phyloP scores from a whole-genome alignment of 2,797 vertebrate species.

The Sebastes elongatus region DNA sequence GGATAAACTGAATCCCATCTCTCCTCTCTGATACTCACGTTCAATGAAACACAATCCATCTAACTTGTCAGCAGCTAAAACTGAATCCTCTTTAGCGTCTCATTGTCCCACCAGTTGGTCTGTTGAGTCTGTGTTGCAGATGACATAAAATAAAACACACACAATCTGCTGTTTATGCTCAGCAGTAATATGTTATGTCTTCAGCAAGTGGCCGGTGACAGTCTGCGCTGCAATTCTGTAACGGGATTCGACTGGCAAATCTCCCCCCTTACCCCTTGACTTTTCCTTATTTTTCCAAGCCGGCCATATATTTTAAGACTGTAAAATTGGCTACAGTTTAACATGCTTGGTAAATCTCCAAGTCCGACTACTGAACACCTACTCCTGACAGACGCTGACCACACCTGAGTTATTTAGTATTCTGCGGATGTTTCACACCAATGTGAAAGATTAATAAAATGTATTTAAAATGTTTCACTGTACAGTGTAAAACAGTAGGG shows the following conservation, averaged over 20 bases:
- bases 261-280: conserved; percentile 55
- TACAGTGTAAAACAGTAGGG: conserved; percentile 44
- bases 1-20: conserved; percentile 28
- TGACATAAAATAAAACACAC: conserved; percentile 19
- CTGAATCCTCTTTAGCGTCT: conserved; percentile 6
- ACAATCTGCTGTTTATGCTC: conserved; percentile 51
- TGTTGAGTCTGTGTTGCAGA: conserved; percentile 2
- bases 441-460: conserved; percentile 50
- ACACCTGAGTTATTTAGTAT: conserved; percentile 75
- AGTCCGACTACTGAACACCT: conserved; percentile 39
- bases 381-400: conserved; percentile 67
- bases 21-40: conserved; percentile 9
- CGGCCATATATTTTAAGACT: conserved; percentile 65
- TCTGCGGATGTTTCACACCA: conserved; percentile 59
- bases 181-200: conserved; percentile 67
- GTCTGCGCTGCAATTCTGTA: conserved; percentile 15
- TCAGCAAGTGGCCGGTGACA: conserved; percentile 57
- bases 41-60: conserved; percentile 30
- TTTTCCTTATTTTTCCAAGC: conserved; percentile 69
- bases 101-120: conserved; percentile 29
- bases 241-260: conserved; percentile 55
- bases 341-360: conserved; percentile 74
- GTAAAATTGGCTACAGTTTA: conserved; percentile 74
- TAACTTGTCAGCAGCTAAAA: conserved; percentile 24
- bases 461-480: conserved; percentile 37